phyloP scores from a whole-genome alignment of 2,797 vertebrate species.

The Trichosurus vulpecula region DNA sequence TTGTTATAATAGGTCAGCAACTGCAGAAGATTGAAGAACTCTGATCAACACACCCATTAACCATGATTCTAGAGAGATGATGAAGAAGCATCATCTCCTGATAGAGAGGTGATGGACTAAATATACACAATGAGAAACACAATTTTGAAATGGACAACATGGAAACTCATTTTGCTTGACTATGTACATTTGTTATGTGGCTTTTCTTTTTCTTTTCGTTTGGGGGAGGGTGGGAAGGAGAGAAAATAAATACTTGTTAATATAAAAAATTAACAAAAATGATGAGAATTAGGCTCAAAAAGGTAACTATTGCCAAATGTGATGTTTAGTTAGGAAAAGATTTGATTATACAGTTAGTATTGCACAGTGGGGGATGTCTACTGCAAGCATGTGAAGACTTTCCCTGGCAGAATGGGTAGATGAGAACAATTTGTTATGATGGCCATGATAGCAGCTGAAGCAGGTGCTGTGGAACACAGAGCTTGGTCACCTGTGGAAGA shows the following conservation, averaged over 20 bases:
- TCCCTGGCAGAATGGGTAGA: not conserved
- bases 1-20: not conserved
- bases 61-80: not conserved
- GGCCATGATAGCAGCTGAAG: not conserved
- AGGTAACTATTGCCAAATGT: not conserved
- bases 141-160: not conserved
- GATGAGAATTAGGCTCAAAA: not conserved
- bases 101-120: not conserved
- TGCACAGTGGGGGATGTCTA: not conserved
- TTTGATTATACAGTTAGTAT: not conserved
- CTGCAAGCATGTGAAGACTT: not conserved
- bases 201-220: not conserved
- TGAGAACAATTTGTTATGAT: not conserved
- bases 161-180: not conserved
- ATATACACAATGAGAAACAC: not conserved
- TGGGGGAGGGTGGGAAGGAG: not conserved
- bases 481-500: not conserved
- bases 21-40: not conserved
- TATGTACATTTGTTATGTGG: not conserved
- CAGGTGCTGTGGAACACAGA: not conserved
- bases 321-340: not conserved
- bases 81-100: not conserved
- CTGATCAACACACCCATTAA: not conserved
- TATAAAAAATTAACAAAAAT: not conserved
- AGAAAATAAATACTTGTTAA: not conserved